Conservation (phyloP, 2,113 vertebrate genomes). For the Pycnonotus jocosus region DNA sequence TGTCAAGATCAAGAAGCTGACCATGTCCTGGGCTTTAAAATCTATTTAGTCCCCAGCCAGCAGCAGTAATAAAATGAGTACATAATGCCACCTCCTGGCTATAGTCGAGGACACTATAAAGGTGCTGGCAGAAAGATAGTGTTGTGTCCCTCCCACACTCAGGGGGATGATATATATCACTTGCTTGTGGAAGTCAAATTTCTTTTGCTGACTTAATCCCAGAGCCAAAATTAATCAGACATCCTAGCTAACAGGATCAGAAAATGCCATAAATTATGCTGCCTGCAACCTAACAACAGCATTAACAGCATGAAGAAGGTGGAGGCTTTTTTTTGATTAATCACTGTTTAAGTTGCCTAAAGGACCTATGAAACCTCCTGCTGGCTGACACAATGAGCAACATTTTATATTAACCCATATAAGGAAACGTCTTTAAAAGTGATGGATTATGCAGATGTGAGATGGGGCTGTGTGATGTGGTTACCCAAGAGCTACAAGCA, state of each 20-base stretch:
- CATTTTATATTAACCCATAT: constrained; percentile 60
- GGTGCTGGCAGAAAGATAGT: not conserved
- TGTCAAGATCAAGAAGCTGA: not conserved
- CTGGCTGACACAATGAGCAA: constrained; percentile 59
- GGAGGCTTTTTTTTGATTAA: constrained; percentile 64
- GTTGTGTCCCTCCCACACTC: not conserved
- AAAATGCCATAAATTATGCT: constrained; percentile 62
- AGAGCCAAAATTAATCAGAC: constrained; percentile 71
- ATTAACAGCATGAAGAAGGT: constrained; percentile 59
- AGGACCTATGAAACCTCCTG: constrained; percentile 66
- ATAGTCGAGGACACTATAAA: not conserved
- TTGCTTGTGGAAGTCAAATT: constrained; percentile 64
- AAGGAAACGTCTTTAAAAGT: constrained; percentile 46
- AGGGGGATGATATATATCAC: constrained; percentile 56
- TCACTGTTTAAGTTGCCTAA: constrained; percentile 68
- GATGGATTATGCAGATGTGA: constrained; percentile 41
- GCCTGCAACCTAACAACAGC: constrained; percentile 54
- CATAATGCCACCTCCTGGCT: constrained; percentile 65
- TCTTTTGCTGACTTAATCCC: constrained; percentile 71
- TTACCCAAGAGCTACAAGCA: not conserved
- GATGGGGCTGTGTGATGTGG: not conserved
- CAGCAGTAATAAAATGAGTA: constrained; percentile 27
- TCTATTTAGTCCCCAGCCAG: not conserved
- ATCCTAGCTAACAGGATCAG: constrained; percentile 64
- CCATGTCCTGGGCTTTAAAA: not conserved